Base-by-base conservation (phyloP, 2,113 vertebrate genomes). In the Pleuronectes platessa region DNA sequence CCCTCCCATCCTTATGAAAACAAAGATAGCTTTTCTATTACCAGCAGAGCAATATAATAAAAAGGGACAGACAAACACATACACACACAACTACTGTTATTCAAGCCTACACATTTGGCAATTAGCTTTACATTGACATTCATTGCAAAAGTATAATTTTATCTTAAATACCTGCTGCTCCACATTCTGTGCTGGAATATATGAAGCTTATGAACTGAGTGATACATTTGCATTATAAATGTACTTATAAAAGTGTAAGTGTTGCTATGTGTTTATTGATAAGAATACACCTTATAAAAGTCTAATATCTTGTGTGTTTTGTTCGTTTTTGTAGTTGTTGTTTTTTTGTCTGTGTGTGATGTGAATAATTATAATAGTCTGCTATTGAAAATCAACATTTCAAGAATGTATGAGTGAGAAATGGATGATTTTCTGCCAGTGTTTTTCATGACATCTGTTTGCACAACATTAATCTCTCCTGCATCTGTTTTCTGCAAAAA, bases 21-120 rank as follows among this genome's bases (percentile, higher is more conserved):
- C 58, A 85, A 65, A 54, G 51, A 53, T 31, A 31, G 37, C 23
- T 59, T 82, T 68, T 70, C 21, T 72, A 69, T 65, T 51, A 64
- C 10, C 47, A 7, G 13, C 26, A 77, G 49, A 27, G 80, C 45
- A 61, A 59, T 59, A 77, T 37, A 55, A 70, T 42, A 55, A 45
- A 74, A 15, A 42, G 18, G 26, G 47, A 61, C 27, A 61, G 53
- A 24, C n/a, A 35, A 31, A 53, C 47, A 76, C 54, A 59, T 54
- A 15, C 2, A 53, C 18, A 15, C 2, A 54, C 7, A n/a, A n/a
- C 51, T n/a, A 5, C 56, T 72, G 20, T 69, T 71, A 74, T 69
- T 80, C 31, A 61, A 69, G 66, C 40, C 65, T 24, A 17, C 0
- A 58, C 53, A 2, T 1, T 24, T 21, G 53, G 63, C 73, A 80